Percentiles rank a stretch among this genome's conserved stretches.
Conservation (phyloP, 2,888 invertebrate genomes). For the Smittia sp. region DNA sequence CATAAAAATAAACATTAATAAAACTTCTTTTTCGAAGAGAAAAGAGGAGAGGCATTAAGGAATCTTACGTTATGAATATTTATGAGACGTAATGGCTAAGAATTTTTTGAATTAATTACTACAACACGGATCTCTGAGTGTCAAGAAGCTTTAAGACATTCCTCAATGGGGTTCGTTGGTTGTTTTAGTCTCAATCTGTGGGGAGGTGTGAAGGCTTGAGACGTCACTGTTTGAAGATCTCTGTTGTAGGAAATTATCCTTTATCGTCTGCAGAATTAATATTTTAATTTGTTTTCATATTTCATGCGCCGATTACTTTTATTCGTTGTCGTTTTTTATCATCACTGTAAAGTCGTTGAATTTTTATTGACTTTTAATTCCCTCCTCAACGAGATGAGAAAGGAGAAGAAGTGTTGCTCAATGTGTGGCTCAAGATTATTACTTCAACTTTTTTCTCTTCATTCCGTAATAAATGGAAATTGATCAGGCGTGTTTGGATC, state of each 20-base stretch:
- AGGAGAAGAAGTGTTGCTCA: background rate
- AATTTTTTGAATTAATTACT: conserved; percentile 28
- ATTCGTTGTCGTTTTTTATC: conserved; percentile 21
- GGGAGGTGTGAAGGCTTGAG: too few species aligned
- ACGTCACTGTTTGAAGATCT: too few species aligned
- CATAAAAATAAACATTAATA: conserved; percentile 20
- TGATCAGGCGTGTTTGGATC: conserved; percentile 27
- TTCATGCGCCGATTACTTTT: background rate
- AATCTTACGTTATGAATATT: conserved; percentile 27
- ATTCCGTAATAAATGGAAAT: conserved; percentile 25
- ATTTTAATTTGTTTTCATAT: too few species aligned
- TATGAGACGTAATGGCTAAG: conserved; percentile 22
- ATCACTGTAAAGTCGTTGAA: conserved; percentile 26
- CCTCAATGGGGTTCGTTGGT: too few species aligned
- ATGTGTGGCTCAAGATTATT: conserved; percentile 37
- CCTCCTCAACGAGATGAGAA: background rate
- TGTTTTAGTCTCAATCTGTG: too few species aligned
- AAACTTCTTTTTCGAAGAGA: background rate
- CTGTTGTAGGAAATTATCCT: too few species aligned
- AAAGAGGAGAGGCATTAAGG: background rate
- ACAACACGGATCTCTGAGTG: conserved; percentile 25
- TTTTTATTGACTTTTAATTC: conserved; percentile 26
- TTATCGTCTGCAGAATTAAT: too few species aligned
- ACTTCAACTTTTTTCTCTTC: conserved; percentile 21
- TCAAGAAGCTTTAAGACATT: background rate